Conservation (phyloP, 2,888 invertebrate species). For the Ischnura elegans region DNA sequence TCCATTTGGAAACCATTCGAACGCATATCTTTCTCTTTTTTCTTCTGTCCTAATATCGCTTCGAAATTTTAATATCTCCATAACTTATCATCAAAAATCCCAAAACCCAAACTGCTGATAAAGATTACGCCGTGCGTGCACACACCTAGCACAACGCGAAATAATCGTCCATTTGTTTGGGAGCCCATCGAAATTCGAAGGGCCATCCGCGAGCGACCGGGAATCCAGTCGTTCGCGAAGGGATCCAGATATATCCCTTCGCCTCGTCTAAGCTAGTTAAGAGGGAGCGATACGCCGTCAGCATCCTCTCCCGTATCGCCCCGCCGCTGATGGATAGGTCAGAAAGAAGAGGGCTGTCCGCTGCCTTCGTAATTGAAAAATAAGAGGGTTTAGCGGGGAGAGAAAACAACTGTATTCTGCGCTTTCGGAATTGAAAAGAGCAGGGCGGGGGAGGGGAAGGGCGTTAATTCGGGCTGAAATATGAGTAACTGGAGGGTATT, state of each 20-base stretch:
- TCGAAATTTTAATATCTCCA: conserved; percentile 20
- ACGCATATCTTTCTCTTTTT: background rate
- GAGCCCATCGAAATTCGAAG: conserved; percentile 23
- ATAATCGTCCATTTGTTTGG: conserved; percentile 31
- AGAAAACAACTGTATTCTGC: conserved; percentile 31
- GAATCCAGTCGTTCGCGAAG: conserved; percentile 31
- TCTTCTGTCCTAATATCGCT: background rate
- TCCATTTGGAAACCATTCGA: conserved; percentile 23
- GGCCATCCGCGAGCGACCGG: conserved; percentile 5
- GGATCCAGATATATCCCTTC: conserved; percentile 31
- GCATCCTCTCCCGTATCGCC: background rate
- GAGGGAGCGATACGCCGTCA: background rate
- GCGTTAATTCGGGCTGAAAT: conserved; percentile 31
- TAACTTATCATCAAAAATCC: conserved; percentile 22
- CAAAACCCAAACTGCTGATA: background rate
- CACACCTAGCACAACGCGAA: background rate
- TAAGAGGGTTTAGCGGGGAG: conserved; percentile 34
- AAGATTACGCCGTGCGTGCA: background rate
- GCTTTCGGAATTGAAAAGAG: conserved; percentile 38
- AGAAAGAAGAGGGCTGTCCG: conserved; percentile 13
- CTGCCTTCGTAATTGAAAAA: conserved; percentile 4
- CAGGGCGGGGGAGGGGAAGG: background rate
- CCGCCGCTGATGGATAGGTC: conserved; percentile 7
- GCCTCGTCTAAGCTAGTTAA: conserved; percentile 35
- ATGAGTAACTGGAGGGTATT: background rate